Evolutionary conservation across 2,113 vertebrate genomes (phyloP).

Genomic region (Cricetomys ansorgei): DNA sequence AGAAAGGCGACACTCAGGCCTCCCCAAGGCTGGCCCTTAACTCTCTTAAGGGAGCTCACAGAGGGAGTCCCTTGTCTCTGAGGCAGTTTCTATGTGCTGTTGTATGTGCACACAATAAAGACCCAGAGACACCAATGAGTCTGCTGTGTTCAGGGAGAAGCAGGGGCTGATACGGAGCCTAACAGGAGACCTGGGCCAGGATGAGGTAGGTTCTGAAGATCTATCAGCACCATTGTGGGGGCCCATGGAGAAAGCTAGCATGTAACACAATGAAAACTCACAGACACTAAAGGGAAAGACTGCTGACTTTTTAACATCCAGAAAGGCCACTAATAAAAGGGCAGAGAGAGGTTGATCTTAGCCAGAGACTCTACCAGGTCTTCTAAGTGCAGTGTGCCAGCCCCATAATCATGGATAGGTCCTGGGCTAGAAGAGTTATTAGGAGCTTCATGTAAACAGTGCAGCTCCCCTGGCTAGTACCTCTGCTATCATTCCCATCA

Average conservation of each 20-base stretch:
- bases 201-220: not conserved
- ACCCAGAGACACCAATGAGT: not conserved
- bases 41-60: not conserved
- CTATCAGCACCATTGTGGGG: not conserved
- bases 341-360: not conserved
- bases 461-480: not conserved
- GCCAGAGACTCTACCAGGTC: not conserved
- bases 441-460: not conserved
- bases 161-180: not conserved
- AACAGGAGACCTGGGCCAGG: not conserved
- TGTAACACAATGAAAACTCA: rapidly evolving
- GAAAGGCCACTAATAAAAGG: not conserved
- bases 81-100: not conserved
- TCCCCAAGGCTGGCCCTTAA: not conserved
- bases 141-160: not conserved
- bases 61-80: not conserved
- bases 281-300: not conserved
- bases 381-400: not conserved
- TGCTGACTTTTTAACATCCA: not conserved
- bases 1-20: not conserved
- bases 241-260: not conserved
- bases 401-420: not conserved
- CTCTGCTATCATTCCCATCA: not conserved
- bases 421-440: not conserved
- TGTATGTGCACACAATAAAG: not conserved